Evolutionary conservation across 2,888 invertebrate genomes (phyloP), one percentile per base, ranked within the genome.

Genomic region (Morinoia aosen): DNA sequence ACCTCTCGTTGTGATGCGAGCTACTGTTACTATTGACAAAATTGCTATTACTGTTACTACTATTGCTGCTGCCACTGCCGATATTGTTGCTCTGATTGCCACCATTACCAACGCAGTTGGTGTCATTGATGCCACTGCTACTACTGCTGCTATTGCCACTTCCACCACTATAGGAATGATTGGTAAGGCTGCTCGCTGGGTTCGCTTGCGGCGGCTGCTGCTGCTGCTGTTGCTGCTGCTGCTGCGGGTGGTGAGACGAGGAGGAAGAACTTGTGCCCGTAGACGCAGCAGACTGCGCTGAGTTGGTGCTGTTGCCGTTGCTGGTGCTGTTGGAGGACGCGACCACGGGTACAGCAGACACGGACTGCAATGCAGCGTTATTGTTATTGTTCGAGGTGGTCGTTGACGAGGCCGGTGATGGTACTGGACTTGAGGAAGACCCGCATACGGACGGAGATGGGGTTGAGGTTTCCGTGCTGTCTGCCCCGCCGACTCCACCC

Each of bases 351-450:
- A 95, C 90, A 33, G 91, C 39, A 14, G 96, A n/a, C 25, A 91
- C 19, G 25, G 95, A 64, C 61, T 61, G 48, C 40, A 76, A 39
- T 5, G 93, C 90, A 57, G 95, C 64, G 91, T 48, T 64, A 39
- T 64, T 64, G 95, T 48, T 58, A 40, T 98, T 98, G 97, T 98
- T 98, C 88, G 96, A 96, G 95, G 96, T 96, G 96, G 97, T 97
- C 95, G 98, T 98, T 96, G 98, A 98, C 97, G 98, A 97, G 97
- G 96, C 96, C 90, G 96, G 96, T 97, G 97, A 97, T 95, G 98
- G 98, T 96, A 98, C 98, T 97, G 98, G 98, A 97, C 98, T 98
- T 96, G 98, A 98, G 11, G 96, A 96, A 58, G 96, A 96, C 40
- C 96, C 96, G 95, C 96, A 96, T 39, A 93, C 96, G n/a, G 96